phyloP scores from a whole-genome alignment of 2,797 vertebrate genomes.

The Coendou prehensilis region DNA sequence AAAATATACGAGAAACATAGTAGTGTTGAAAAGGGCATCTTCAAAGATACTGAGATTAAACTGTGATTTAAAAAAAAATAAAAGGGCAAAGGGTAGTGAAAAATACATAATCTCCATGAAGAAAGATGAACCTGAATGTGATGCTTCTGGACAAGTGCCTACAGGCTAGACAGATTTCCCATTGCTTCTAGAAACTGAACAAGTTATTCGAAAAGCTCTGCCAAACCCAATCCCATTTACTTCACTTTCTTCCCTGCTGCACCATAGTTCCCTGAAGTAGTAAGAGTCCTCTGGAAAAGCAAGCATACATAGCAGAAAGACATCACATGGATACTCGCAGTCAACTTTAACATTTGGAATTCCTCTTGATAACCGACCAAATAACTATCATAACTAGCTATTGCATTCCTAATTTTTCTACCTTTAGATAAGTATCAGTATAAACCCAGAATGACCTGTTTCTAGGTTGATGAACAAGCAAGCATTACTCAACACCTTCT shows the following conservation, averaged over 20 bases:
- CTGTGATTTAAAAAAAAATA: neutral
- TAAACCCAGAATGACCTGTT: neutral
- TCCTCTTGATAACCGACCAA: neutral
- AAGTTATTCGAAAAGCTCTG: conserved; percentile 86
- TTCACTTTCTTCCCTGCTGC: conserved; percentile 76
- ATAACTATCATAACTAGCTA: neutral
- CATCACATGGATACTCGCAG: fast-evolving
- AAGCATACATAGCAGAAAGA: neutral
- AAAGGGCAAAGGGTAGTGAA: conserved; percentile 44
- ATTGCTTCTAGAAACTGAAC: conserved; percentile 85
- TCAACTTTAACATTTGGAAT: neutral
- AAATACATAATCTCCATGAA: neutral
- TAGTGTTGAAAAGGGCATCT: neutral
- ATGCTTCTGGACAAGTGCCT: conserved; percentile 56
- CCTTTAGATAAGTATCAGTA: neutral
- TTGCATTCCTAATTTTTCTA: conserved; percentile 19
- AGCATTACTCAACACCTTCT: neutral
- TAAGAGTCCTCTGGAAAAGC: conserved; percentile 1
- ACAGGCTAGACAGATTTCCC: conserved; percentile 70
- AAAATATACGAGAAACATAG: neutral
- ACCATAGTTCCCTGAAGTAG: conserved; percentile 63
- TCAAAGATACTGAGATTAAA: neutral
- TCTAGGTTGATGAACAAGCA: conserved; percentile 34
- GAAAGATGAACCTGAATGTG: conserved; percentile 31
- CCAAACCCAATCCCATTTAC: conserved; percentile 85